phyloP scores from a whole-genome alignment of 2,113 vertebrate genomes.

The Festucalex cinctus region DNA sequence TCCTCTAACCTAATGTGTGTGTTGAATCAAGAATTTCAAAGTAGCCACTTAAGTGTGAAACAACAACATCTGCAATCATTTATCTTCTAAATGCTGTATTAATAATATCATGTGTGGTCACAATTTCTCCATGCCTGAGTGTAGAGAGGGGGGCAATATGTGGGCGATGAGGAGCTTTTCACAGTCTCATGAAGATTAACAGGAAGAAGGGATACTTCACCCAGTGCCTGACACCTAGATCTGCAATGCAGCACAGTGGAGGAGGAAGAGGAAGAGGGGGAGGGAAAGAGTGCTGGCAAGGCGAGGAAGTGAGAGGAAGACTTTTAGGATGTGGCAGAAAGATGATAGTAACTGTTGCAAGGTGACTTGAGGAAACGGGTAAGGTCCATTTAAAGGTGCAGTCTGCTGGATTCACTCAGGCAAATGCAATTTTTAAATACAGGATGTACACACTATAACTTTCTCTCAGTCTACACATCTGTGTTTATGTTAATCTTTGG shows the following conservation, averaged over 20 bases:
- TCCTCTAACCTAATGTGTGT: no score
- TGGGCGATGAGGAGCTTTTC: conserved; percentile 59
- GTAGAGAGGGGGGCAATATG: conserved; percentile 31
- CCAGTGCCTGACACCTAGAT: conserved; percentile 59
- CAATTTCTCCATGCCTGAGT: conserved; percentile 34
- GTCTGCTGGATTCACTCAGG: no score
- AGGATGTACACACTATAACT: no score
- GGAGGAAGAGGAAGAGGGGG: conserved; percentile 11
- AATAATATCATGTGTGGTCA: conserved; percentile 16
- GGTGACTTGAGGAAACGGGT: not conserved
- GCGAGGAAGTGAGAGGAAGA: conserved; percentile 13
- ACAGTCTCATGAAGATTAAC: conserved; percentile 53
- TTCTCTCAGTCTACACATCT: no score
- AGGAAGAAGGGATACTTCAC: conserved; percentile 59
- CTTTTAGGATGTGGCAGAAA: conserved; percentile 9
- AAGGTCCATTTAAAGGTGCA: not conserved
- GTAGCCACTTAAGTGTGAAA: no score
- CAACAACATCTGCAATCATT: not conserved
- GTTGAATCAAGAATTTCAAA: not conserved
- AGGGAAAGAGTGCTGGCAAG: conserved; percentile 9
- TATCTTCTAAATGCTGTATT: not conserved
- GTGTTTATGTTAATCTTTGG: no score
- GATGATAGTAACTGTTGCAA: not conserved
- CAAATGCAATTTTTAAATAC: no score
- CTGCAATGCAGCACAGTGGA: conserved; percentile 74